Base-by-base conservation (phyloP, 2,797 vertebrate genomes). In the Melanotaenia nigrans region DNA sequence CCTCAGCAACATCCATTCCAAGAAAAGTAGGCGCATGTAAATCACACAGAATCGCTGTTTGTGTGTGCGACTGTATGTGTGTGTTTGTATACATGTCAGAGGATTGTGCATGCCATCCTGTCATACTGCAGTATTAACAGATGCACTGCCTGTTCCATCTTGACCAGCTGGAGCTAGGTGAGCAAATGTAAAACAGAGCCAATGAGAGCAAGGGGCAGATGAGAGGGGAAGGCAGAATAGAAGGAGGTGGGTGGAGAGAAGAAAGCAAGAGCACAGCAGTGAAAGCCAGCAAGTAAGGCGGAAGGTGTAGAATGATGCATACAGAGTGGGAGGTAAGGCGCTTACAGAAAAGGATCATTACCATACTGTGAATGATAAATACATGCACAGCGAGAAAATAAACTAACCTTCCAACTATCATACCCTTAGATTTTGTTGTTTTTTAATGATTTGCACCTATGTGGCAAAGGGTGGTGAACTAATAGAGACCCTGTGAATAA, bases 91-190 rank as follows among this genome's bases (percentile, higher is more conserved):
- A 77, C 47, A 35, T 68, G 74, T 79, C 58, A 78, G 68, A 79
- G 71, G 75, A 79, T 54, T 58, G 74, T 35, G 68, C 64, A 55
- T 32, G 68, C 75, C 78, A 61, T 85, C 74, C 77, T 75, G 82
- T 82, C 81, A 83, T 86, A 84, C 84, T 80, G 71, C 57, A 66
- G 85, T 87, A 90, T 93, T 84, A 92, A 73, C 81, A 69, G 79
- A 66, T 66, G 61, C 77, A 59, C 14, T 33, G 77, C 83, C 78
- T 88, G 81, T 85, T 89, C 76, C 63, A 79, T 87, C 79, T 77
- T 65, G 68, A 86, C 71, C 76, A 36, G 54, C 68, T 4, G 25
- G 61, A 75, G 78, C 69, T 77, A 81, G 84, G 85, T 86, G 85
- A 88, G 63, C 0, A 18, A 78, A 69, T 14, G 51, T 5, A 25